Conservation (phyloP, 92 coral and sea anemone genomes). For the Zoanthus sansibaricus region DNA sequence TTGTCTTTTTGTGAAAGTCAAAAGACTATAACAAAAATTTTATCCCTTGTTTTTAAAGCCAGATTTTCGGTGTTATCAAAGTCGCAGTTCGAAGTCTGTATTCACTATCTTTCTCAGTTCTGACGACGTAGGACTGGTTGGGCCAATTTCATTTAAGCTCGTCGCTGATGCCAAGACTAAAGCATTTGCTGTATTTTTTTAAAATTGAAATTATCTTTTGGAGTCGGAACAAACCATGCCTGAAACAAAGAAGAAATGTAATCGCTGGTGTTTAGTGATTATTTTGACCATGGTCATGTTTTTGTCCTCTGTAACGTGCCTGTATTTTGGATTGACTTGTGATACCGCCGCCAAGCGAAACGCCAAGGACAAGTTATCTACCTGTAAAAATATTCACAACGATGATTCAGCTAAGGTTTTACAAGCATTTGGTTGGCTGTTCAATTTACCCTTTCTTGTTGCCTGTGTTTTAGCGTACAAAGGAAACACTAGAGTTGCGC, state of each 20-base stretch:
- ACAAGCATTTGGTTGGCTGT: conserved; percentile 29
- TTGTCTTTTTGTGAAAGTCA: no score
- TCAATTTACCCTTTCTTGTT: conserved; percentile 18
- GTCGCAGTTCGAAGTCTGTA: background rate
- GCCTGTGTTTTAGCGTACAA: conserved; percentile 19
- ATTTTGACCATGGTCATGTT: conserved; percentile 2
- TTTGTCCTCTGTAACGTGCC: conserved; percentile 7
- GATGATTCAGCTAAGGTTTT: conserved; percentile 7
- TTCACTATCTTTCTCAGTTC: background rate
- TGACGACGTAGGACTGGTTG: background rate
- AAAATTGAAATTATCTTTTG: background rate
- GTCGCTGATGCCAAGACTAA: background rate
- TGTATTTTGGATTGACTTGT: conserved; percentile 22
- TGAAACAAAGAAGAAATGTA: background rate
- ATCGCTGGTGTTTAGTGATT: conserved; percentile 14
- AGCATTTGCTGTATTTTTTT: background rate
- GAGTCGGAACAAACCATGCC: background rate
- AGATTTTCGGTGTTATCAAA: background rate
- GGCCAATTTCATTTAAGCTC: background rate
- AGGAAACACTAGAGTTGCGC: conserved; percentile 9
- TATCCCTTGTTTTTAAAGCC: background rate
- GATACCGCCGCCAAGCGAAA: background rate
- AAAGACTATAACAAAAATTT: no score
- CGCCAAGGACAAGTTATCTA: background rate
- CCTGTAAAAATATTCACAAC: conserved; percentile 13